Conservation (phyloP, 2,888 invertebrate species). For the Rhagonycha fulva region DNA sequence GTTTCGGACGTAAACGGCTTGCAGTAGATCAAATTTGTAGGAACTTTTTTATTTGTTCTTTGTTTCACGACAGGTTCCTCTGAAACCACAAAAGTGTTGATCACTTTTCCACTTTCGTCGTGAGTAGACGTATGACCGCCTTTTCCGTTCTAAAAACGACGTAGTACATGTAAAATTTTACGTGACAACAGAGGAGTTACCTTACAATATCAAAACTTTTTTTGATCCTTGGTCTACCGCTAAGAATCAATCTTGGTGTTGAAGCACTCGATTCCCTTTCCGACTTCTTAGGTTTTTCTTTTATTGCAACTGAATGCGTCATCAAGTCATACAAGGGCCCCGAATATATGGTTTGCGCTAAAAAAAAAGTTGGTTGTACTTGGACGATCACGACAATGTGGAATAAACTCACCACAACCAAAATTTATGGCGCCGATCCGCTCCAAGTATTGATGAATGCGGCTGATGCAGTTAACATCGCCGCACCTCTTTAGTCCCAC, state of each 20-base stretch:
- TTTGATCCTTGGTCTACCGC: slow-evolving; percentile 51
- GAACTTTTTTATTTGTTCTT: slow-evolving; percentile 51
- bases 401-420: slow-evolving; percentile 57
- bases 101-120: slow-evolving; percentile 63
- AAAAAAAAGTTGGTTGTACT: slow-evolving; percentile 23
- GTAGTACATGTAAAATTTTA: background rate
- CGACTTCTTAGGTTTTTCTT: slow-evolving; percentile 22
- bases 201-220: slow-evolving; percentile 60
- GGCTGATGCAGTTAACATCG: slow-evolving; percentile 65
- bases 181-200: background rate
- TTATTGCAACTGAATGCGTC: slow-evolving; percentile 10
- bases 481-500: slow-evolving; percentile 64
- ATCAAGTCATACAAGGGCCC: slow-evolving; percentile 48
- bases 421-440: slow-evolving; percentile 68
- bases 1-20: slow-evolving; percentile 61
- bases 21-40: slow-evolving; percentile 64
- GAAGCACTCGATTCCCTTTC: slow-evolving; percentile 11
- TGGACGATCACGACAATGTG: background rate
- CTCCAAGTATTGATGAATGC: slow-evolving; percentile 64
- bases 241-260: slow-evolving; percentile 19
- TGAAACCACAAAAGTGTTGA: slow-evolving; percentile 53
- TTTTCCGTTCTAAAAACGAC: slow-evolving; percentile 58
- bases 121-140: slow-evolving; percentile 70
- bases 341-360: slow-evolving; percentile 50
- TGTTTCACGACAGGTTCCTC: slow-evolving; percentile 53